Evolutionary conservation across 2,888 invertebrate genomes (phyloP).

Genomic region (Eupithecia tripunctaria): DNA sequence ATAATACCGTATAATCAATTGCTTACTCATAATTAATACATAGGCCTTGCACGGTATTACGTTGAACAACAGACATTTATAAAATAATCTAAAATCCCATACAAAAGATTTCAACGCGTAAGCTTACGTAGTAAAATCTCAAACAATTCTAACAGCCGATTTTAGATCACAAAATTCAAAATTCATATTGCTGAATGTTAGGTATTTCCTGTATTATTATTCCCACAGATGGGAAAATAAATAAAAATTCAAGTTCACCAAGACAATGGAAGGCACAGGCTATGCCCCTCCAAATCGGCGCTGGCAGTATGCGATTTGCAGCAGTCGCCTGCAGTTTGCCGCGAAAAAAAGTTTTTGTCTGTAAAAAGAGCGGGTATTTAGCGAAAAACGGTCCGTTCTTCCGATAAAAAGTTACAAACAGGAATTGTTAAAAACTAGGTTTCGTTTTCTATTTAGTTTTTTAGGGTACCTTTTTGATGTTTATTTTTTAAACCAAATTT

Average conservation of each 20-base stretch:
- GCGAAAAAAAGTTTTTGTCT: slow-evolving; percentile 23
- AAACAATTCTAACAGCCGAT: background rate
- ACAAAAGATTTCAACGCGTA: slow-evolving; percentile 18
- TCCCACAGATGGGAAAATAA: slow-evolving; percentile 24
- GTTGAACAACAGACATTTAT: too few relatives aligned
- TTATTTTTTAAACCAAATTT: background rate
- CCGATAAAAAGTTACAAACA: background rate
- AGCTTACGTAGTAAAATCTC: background rate
- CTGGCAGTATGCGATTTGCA: slow-evolving; percentile 20
- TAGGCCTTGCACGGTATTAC: too few relatives aligned
- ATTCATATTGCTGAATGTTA: background rate
- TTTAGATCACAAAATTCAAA: background rate
- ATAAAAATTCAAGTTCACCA: slow-evolving; percentile 29
- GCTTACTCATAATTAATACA: background rate
- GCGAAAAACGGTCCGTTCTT: background rate
- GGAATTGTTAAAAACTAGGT: background rate
- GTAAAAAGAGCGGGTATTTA: background rate
- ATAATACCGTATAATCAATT: background rate
- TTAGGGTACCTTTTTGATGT: background rate
- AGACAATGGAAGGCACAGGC: slow-evolving; percentile 24
- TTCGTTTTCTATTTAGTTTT: background rate
- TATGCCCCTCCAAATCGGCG: slow-evolving; percentile 26
- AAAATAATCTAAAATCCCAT: background rate
- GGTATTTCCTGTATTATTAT: slow-evolving; percentile 23
- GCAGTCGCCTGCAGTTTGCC: slow-evolving; percentile 25